Conservation (phyloP, 2,113 vertebrate species). For the Actenoides lindsayi region DNA sequence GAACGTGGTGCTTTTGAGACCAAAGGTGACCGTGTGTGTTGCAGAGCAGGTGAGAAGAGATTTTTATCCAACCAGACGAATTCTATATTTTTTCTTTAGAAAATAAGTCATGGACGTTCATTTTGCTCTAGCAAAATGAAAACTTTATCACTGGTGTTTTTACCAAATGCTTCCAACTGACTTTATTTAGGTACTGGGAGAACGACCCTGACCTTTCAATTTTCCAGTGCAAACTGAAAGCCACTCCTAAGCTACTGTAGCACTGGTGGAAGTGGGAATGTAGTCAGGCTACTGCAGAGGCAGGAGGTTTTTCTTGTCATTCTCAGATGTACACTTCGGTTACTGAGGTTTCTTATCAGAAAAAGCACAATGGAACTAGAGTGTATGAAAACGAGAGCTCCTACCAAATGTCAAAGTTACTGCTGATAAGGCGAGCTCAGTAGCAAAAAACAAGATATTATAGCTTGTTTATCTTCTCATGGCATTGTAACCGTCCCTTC, state of each 20-base stretch:
- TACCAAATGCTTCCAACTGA: neutral
- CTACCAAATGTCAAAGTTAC: slow-evolving; percentile 37
- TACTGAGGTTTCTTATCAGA: slow-evolving; percentile 63
- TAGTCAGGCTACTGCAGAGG: neutral
- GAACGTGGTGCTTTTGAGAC: neutral
- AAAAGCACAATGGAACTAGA: slow-evolving; percentile 14
- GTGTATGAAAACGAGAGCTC: neutral
- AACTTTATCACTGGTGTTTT: neutral
- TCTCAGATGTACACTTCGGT: slow-evolving; percentile 1
- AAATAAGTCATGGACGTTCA: neutral
- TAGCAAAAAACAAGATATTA: slow-evolving; percentile 23
- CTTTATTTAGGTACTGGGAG: neutral
- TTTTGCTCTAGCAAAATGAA: neutral
- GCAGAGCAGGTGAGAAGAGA: neutral
- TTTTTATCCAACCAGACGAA: neutral
- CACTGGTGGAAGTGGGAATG: neutral
- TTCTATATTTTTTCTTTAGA: neutral
- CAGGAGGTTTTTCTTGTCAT: neutral
- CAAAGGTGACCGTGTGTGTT: rapidly evolving
- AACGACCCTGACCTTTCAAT: neutral
- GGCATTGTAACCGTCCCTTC: neutral
- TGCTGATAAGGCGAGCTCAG: slow-evolving; percentile 42
- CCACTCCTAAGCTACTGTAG: neutral
- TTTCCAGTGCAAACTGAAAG: neutral
- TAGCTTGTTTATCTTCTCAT: slow-evolving; percentile 23